These are phyloP conservation scores for Xestia sexstrigata DNA, from an alignment of 2,888 invertebrate species.

Conservation along the genomic window DNA sequence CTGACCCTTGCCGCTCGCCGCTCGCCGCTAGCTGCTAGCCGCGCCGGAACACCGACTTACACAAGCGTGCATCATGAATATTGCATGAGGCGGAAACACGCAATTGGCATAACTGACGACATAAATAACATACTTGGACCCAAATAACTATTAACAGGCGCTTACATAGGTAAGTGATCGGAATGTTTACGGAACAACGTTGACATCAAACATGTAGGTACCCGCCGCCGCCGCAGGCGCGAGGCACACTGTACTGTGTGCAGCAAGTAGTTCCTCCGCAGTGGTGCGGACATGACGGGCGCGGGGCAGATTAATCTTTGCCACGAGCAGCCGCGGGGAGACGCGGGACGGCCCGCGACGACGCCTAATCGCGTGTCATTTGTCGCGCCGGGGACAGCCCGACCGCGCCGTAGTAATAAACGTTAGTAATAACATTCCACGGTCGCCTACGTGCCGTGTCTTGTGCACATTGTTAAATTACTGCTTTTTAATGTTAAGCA, in stretches of 20 bases:
- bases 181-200: too few relatives aligned
- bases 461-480: conserved; percentile 56
- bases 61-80: conserved; percentile 41
- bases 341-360: conserved; percentile 7
- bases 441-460: conserved; percentile 50
- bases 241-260: background rate
- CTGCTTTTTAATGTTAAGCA: conserved; percentile 42
- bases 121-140: conserved; percentile 15
- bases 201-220: too few relatives aligned
- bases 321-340: conserved; percentile 26
- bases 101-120: conserved; percentile 29
- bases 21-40: too few relatives aligned
- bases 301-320: conserved; percentile 35
- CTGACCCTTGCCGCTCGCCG: conserved; percentile 7
- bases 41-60: conserved; percentile 3
- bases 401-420: conserved; percentile 40
- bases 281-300: background rate
- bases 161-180: background rate
- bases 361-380: conserved; percentile 54
- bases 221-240: background rate
- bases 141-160: conserved; percentile 12
- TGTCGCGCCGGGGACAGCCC: conserved; percentile 42
- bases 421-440: conserved; percentile 56
- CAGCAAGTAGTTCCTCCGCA: background rate
- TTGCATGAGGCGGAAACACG: conserved; percentile 31